Conservation (phyloP, 2,888 invertebrate genomes). For the Heterodera filipjevi region DNA sequence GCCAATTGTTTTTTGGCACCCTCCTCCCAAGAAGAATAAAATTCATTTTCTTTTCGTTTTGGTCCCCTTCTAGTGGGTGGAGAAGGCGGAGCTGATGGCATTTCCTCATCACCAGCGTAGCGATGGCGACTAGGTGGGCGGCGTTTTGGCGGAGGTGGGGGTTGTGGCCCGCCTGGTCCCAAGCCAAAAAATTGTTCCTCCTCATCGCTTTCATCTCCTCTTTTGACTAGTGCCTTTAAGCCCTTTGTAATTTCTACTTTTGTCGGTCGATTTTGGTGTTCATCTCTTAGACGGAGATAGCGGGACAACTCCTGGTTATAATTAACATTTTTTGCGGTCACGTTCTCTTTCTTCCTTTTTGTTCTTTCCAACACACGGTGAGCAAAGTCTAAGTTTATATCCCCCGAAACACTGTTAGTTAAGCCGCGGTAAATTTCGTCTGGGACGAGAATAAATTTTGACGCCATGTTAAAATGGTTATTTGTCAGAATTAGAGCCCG, state of each 20-base stretch:
- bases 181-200: not conserved
- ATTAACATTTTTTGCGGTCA: conserved; percentile 1
- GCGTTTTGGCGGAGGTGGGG: not conserved
- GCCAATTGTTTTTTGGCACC: not conserved
- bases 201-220: not conserved
- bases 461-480: conserved; percentile 9
- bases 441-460: conserved; percentile 30
- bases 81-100: not conserved
- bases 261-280: not conserved
- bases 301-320: conserved; percentile 7
- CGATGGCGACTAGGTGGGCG: not conserved
- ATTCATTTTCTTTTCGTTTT: not conserved
- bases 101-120: not conserved
- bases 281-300: not conserved
- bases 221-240: not conserved
- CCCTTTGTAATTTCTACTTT: not conserved
- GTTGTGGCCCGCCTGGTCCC: not conserved
- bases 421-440: conserved; percentile 31
- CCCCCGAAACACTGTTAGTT: not conserved
- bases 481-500: not conserved
- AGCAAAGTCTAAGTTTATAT: not conserved
- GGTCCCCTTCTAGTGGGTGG: not conserved
- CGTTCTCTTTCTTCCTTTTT: conserved; percentile 1
- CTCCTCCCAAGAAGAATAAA: not conserved
- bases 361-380: not conserved